A percentile compares a stretch with the other conserved stretches of the same genome.
Conservation (phyloP, 2,797 vertebrate species). For the Mus caroli region DNA sequence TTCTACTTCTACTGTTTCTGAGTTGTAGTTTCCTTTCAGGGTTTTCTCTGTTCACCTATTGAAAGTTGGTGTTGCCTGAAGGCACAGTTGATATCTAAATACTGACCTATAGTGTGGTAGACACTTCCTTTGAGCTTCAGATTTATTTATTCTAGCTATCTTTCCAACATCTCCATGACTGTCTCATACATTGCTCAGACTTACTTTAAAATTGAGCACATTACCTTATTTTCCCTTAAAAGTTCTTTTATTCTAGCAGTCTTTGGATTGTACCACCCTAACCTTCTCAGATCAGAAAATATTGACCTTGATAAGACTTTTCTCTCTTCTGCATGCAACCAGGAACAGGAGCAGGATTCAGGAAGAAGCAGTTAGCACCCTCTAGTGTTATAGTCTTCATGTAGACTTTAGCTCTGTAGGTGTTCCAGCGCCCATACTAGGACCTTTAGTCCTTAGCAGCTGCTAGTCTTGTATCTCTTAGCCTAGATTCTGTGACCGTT, state of each 20-base stretch:
- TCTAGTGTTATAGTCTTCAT: not conserved
- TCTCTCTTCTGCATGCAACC: not conserved
- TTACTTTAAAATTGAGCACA: not conserved
- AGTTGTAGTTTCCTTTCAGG: conserved; percentile 1
- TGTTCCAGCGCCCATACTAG: too few relatives aligned
- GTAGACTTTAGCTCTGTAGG: not conserved
- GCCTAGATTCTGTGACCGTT: not conserved
- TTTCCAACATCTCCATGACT: conserved; percentile 38
- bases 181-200: not conserved
- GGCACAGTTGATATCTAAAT: not conserved
- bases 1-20: not conserved
- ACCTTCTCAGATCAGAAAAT: conserved; percentile 23
- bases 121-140: not conserved
- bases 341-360: not conserved
- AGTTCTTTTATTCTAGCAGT: conserved; percentile 2
- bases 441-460: not conserved
- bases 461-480: not conserved
- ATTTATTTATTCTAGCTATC: not conserved
- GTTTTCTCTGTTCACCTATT: conserved; percentile 18
- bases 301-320: not conserved
- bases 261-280: not conserved
- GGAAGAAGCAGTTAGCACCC: not conserved
- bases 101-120: not conserved
- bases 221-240: not conserved
- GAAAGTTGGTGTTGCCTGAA: not conserved